Percentiles rank a stretch among this genome's conserved stretches.
Evolutionary conservation across 1,140 invertebrate species (phyloP).

Genomic region (Drosophila nikananu): DNA sequence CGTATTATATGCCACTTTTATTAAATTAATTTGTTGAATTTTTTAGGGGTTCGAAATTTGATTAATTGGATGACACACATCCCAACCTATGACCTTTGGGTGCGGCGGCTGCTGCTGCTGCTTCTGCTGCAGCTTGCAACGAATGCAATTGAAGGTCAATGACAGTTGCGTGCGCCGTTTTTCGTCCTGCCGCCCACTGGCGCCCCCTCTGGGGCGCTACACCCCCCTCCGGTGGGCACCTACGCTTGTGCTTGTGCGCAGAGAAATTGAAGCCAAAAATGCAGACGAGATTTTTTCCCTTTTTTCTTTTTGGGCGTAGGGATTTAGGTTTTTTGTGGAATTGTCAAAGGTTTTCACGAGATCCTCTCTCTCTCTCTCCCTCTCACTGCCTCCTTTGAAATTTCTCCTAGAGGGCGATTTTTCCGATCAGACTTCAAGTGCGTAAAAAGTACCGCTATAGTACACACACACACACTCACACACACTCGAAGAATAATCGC

Average conservation of each 20-base stretch:
- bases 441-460: slow-evolving; percentile 30
- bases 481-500: slow-evolving; percentile 11
- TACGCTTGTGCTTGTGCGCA: slow-evolving; percentile 44
- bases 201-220: slow-evolving; percentile 1
- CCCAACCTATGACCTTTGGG: slow-evolving; percentile 77
- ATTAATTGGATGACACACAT: slow-evolving; percentile 61
- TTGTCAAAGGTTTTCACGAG: background rate
- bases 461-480: slow-evolving; percentile 25
- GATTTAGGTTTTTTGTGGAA: slow-evolving; percentile 18
- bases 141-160: slow-evolving; percentile 81
- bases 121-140: slow-evolving; percentile 58
- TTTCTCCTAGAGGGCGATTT: background rate
- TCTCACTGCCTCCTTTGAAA: too few relatives aligned
- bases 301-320: slow-evolving; percentile 35
- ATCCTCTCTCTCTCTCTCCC: background rate
- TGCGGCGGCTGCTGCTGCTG: slow-evolving; percentile 56
- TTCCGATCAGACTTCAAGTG: slow-evolving; percentile 20
- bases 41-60: slow-evolving; percentile 32
- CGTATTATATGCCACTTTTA: background rate
- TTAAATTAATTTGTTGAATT: background rate
- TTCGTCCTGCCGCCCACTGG: slow-evolving; percentile 31
- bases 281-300: slow-evolving; percentile 34
- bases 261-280: slow-evolving; percentile 55
- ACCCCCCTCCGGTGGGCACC: slow-evolving; percentile 6
- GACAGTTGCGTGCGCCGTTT: slow-evolving; percentile 81